Evolutionary conservation across 2,888 invertebrate species (phyloP).

Genomic region (Eurois occulta): DNA sequence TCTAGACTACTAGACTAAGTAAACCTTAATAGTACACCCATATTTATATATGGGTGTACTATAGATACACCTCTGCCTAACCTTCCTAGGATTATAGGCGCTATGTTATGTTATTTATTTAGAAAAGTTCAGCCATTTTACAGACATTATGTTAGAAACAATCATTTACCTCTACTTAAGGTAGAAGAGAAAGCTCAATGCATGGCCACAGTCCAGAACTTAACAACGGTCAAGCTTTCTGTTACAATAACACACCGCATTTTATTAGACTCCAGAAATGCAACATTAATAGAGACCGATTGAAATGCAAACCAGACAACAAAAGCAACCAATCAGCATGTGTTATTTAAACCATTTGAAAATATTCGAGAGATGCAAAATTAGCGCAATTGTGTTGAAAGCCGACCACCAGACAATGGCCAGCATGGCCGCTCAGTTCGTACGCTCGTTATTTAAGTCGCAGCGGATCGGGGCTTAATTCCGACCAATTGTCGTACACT

Average conservation of each 20-base stretch:
- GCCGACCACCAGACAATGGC: slow-evolving; percentile 49
- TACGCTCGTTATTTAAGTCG: slow-evolving; percentile 62
- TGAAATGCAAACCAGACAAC: slow-evolving; percentile 31
- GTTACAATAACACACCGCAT: slow-evolving; percentile 1
- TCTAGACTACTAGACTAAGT: not conserved
- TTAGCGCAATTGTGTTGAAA: slow-evolving; percentile 50
- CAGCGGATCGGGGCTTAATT: slow-evolving; percentile 57
- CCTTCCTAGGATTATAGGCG: not conserved
- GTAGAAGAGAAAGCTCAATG: not conserved
- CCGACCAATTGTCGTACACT: slow-evolving; percentile 48
- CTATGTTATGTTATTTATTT: not conserved
- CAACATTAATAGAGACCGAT: slow-evolving; percentile 8
- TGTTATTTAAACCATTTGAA: slow-evolving; percentile 39
- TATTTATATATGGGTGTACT: not conserved
- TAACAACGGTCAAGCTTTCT: not conserved
- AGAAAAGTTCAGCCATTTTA: not conserved
- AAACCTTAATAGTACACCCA: not conserved
- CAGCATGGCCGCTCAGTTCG: slow-evolving; percentile 40
- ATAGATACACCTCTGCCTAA: not conserved
- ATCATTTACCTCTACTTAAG: not conserved
- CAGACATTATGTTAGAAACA: not conserved
- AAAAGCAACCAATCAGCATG: slow-evolving; percentile 49
- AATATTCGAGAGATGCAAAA: slow-evolving; percentile 39
- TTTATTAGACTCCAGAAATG: slow-evolving; percentile 3
- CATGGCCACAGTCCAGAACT: not conserved